Conservation (phyloP, 1,140 invertebrate genomes). For the Thaumetopoea pityocampa region DNA sequence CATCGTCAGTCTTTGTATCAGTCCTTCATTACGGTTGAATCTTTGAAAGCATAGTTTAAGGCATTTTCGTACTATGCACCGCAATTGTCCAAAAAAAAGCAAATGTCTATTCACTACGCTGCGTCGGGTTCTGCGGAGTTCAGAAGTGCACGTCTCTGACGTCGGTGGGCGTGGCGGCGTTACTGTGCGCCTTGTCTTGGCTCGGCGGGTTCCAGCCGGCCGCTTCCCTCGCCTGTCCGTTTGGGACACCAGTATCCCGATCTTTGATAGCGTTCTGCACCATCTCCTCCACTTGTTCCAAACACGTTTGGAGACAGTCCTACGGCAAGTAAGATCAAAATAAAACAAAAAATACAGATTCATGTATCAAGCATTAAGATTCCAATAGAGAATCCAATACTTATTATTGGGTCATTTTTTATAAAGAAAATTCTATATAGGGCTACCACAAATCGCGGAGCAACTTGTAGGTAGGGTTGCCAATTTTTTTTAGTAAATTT, state of each 20-base stretch:
- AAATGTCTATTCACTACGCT: conserved; percentile 24
- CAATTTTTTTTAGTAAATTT: too few relatives aligned
- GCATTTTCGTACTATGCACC: conserved; percentile 69
- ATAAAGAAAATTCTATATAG: too few relatives aligned
- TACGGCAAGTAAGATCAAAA: conserved; percentile 49
- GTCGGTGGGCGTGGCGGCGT: conserved; percentile 88
- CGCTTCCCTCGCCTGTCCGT: conserved; percentile 73
- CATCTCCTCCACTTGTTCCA: conserved; percentile 85
- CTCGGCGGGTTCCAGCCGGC: conserved; percentile 79
- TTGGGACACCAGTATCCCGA: conserved; percentile 48
- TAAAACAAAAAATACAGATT: too few relatives aligned
- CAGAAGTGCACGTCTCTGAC: conserved; percentile 85
- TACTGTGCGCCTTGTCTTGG: conserved; percentile 79
- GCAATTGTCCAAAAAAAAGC: conserved; percentile 55
- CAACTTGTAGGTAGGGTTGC: too few relatives aligned
- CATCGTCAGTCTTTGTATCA: conserved; percentile 73
- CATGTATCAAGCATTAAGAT: too few relatives aligned
- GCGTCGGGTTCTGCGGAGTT: conserved; percentile 19
- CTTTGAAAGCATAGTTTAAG: conserved; percentile 61
- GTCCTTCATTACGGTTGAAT: conserved; percentile 64
- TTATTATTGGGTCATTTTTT: too few relatives aligned
- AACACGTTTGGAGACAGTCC: conserved; percentile 85
- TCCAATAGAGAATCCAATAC: too few relatives aligned
- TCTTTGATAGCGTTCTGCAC: conserved; percentile 77
- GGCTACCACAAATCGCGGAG: too few relatives aligned